These are phyloP conservation scores for Laspeyria flexula DNA, from an alignment of 2,888 invertebrate species.

Conservation along the genomic window DNA sequence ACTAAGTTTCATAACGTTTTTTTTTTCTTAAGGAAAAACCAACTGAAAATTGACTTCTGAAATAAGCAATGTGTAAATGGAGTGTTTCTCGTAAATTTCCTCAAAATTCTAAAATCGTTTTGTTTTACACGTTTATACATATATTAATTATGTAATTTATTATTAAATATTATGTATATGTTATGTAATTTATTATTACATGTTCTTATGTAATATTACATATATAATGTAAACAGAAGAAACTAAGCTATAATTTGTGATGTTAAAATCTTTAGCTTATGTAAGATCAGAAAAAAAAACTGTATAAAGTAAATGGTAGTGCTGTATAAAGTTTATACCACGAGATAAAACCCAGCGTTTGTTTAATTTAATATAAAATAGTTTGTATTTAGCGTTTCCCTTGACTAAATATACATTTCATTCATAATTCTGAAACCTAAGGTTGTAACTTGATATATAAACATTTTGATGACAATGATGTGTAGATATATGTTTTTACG, in stretches of 20 bases:
- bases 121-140: too few relatives aligned
- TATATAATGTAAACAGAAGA: background rate
- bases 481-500: constrained; percentile 83
- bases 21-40: too few relatives aligned
- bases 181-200: background rate
- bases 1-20: too few relatives aligned
- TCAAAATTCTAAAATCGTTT: too few relatives aligned
- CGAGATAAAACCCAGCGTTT: constrained; percentile 10
- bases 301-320: background rate
- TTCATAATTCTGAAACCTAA: constrained; percentile 77
- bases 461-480: constrained; percentile 73
- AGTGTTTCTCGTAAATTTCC: too few relatives aligned
- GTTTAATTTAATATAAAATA: constrained; percentile 42
- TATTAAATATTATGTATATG: background rate
- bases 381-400: constrained; percentile 44
- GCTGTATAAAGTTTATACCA: constrained; percentile 4
- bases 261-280: constrained; percentile 6
- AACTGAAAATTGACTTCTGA: too few relatives aligned
- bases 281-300: background rate
- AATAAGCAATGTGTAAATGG: too few relatives aligned
- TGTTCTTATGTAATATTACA: background rate
- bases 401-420: constrained; percentile 54
- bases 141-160: too few relatives aligned
- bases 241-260: constrained; percentile 3
- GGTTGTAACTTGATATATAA: constrained; percentile 84